phyloP scores from a whole-genome alignment of 2,888 invertebrate species.

The Sphaeridia pumilis region DNA sequence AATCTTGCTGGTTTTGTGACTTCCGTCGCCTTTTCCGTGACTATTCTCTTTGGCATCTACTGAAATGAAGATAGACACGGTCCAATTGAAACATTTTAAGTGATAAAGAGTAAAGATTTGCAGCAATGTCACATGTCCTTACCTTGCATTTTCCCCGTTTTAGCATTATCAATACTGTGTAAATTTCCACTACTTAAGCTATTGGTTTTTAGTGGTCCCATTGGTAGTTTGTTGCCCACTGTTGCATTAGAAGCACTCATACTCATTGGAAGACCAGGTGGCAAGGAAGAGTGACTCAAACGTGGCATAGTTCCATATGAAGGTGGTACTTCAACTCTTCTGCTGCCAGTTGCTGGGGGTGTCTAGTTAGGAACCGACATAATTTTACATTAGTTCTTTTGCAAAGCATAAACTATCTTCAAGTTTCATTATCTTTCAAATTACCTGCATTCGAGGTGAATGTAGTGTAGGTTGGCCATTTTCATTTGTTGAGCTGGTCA shows the following conservation, averaged over 20 bases:
- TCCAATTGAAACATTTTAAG: no score
- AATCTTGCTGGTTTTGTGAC: constrained; percentile 34
- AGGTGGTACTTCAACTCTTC: constrained; percentile 49
- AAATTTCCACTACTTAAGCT: constrained; percentile 30
- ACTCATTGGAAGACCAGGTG: background rate
- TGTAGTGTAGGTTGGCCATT: constrained; percentile 6
- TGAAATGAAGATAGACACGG: no score
- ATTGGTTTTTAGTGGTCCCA: constrained; percentile 17
- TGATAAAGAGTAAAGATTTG: background rate
- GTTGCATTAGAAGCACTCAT: background rate
- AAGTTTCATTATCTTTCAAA: background rate
- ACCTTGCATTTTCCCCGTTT: background rate
- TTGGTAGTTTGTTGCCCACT: background rate
- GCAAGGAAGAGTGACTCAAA: constrained; percentile 27
- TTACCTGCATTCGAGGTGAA: constrained; percentile 13
- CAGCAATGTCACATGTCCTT: background rate
- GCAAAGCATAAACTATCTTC: background rate
- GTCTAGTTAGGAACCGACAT: constrained; percentile 44
- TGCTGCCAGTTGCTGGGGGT: constrained; percentile 56
- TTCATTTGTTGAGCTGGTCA: constrained; percentile 6
- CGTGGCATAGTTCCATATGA: constrained; percentile 35
- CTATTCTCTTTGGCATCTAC: no score
- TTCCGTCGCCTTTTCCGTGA: constrained; percentile 13
- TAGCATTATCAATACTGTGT: background rate
- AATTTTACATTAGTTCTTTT: background rate